These are phyloP conservation scores for Antennarius maculatus DNA, from an alignment of 2,797 vertebrate species.

Conservation along the genomic window DNA sequence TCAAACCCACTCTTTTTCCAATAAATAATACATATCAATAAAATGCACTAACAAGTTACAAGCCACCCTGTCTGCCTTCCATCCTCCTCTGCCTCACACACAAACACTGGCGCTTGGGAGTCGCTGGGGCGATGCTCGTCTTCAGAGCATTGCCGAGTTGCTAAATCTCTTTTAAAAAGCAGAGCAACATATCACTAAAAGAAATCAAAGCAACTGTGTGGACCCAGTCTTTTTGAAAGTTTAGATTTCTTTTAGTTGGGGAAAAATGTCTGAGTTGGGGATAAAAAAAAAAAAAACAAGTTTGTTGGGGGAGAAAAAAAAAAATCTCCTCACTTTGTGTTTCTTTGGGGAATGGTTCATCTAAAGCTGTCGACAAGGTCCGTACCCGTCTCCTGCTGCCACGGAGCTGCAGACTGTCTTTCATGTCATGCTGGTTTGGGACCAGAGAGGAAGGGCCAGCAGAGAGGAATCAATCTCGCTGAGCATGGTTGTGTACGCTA, in stretches of 20 bases:
- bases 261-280: constrained; percentile 51
- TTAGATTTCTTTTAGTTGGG: constrained; percentile 50
- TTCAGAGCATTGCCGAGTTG: constrained; percentile 65
- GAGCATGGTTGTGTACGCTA: constrained; percentile 63
- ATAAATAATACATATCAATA: constrained; percentile 41
- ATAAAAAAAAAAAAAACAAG: constrained; percentile 61
- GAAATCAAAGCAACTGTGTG: constrained; percentile 71
- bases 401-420: constrained; percentile 67
- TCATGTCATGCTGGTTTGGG: constrained; percentile 78
- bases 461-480: constrained; percentile 67
- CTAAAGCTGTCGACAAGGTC: constrained; percentile 79
- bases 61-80: constrained; percentile 18
- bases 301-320: constrained; percentile 41
- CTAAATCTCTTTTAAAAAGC: constrained; percentile 71
- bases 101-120: constrained; percentile 37
- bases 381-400: constrained; percentile 76
- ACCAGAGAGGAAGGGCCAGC: constrained; percentile 72
- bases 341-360: constrained; percentile 78
- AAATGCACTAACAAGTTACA: constrained; percentile 42
- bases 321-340: constrained; percentile 64
- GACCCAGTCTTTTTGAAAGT: constrained; percentile 66
- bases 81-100: constrained; percentile 33
- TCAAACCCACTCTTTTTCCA: constrained; percentile 4
- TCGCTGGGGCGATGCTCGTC: constrained; percentile 44
- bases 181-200: constrained; percentile 43